Evolutionary conservation across 2,888 invertebrate species (phyloP).

Genomic region (Thymelicus lineola): DNA sequence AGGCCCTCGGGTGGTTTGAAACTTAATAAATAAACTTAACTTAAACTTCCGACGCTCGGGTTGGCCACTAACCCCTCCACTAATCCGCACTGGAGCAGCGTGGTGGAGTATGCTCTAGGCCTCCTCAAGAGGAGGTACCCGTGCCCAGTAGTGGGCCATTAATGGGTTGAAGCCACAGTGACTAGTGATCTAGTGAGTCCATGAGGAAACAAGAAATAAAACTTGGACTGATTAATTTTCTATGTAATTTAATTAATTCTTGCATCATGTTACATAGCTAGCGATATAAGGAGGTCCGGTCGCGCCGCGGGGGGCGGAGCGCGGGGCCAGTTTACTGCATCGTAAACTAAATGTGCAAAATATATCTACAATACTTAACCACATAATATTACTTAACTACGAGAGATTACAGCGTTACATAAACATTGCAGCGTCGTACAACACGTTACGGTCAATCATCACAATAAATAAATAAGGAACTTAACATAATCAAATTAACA

Average conservation of each 20-base stretch:
- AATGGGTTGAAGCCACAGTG: too few relatives aligned
- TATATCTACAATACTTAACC: slow-evolving; percentile 43
- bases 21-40: too few relatives aligned
- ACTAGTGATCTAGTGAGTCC: too few relatives aligned
- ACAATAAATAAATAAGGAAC: slow-evolving; percentile 54
- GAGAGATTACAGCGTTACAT: slow-evolving; percentile 37
- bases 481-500: slow-evolving; percentile 33
- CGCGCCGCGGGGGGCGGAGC: too few relatives aligned
- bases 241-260: slow-evolving; percentile 44
- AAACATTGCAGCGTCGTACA: slow-evolving; percentile 32
- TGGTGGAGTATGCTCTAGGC: too few relatives aligned
- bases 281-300: slow-evolving; percentile 12
- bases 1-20: too few relatives aligned
- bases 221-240: slow-evolving; percentile 12
- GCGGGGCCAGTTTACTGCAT: slow-evolving; percentile 29
- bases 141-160: too few relatives aligned
- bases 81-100: too few relatives aligned
- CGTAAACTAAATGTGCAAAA: slow-evolving; percentile 43
- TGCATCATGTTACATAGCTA: slow-evolving; percentile 41
- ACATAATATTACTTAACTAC: too few relatives aligned
- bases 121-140: too few relatives aligned
- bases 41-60: too few relatives aligned
- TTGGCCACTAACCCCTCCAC: too few relatives aligned
- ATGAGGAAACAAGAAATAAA: slow-evolving; percentile 3
- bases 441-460: slow-evolving; percentile 39